Evolutionary conservation across 2,113 vertebrate species (phyloP), one percentile per base, ranked within the genome.

Genomic region (Zapus hudsonius): DNA sequence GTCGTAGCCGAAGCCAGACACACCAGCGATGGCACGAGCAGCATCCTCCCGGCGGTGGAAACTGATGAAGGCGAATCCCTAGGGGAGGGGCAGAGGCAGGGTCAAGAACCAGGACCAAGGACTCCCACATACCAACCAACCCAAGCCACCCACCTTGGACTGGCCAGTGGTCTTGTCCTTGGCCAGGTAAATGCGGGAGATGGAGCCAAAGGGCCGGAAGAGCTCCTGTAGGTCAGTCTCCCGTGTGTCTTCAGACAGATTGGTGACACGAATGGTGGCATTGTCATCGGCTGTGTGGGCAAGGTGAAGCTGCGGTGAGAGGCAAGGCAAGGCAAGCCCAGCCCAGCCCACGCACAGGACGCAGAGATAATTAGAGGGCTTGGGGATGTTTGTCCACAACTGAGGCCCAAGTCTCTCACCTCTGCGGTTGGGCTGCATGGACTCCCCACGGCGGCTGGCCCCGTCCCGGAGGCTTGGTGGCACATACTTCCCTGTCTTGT

Each of bases 81-180:
- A 95, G 8, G 67, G 73, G 31, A 79, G 20, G 33, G 9, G 25
- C 7, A 33, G 31, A 9, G 0, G 31, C 12, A 38, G 22, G 17
- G 8, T 52, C 4, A 6, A 23, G 1, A 22, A 23, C 4, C 16
- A 20, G 66, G 2, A 11, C 0, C 5, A 0, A 2, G 0, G 2
- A 2, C 6, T 33, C 17, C 12, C 33, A 13, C 0, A 17, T 7
- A 13, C 25, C 69, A 3, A 2, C 27, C 10, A 52, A 19, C 36
- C 70, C 1, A 0, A 23, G 47, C 29, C 20, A 9, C 11, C 19
- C 95, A 99, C 99, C 99, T 99, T 99, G 59, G 99, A 99, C 96
- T 99, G 99, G 38, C 99, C 99, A 0, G 99, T 99, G 95, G 99
- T 99, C 97, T 99, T 99, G 97, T 99, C 99, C 97, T 99, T 99